phyloP scores from a whole-genome alignment of 2,113 vertebrate genomes.

The Otis tarda region DNA sequence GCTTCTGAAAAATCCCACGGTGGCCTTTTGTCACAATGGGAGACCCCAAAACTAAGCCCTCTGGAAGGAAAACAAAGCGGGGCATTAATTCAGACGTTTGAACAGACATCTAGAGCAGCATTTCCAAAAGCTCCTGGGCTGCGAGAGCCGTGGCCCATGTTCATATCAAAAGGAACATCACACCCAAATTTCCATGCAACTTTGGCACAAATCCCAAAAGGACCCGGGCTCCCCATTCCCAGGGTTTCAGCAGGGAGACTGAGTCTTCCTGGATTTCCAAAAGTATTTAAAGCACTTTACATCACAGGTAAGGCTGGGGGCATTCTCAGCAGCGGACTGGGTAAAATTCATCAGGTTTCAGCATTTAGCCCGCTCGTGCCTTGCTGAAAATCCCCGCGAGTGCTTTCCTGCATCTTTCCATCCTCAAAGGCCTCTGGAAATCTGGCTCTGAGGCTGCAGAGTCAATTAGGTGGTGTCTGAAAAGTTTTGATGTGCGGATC shows the following conservation, averaged over 20 bases:
- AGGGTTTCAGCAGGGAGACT: background rate
- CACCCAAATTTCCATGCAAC: background rate
- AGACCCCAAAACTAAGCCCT: background rate
- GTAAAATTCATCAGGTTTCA: background rate
- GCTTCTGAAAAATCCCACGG: background rate
- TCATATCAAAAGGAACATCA: background rate
- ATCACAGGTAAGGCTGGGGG: background rate
- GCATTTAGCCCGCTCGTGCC: background rate
- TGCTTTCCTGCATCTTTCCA: background rate
- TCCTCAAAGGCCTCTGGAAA: background rate
- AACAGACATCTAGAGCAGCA: background rate
- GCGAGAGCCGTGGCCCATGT: rapidly evolving
- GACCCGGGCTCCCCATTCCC: background rate
- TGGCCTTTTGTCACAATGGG: background rate
- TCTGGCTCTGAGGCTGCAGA: background rate
- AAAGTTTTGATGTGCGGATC: background rate
- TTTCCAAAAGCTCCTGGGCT: background rate
- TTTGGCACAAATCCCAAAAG: background rate
- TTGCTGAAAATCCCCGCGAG: background rate
- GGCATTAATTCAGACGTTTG: background rate
- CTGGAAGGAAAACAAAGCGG: background rate
- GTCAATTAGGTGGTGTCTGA: background rate
- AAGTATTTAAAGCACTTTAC: background rate
- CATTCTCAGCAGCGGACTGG: background rate
- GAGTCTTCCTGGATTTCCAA: background rate